phyloP scores from a whole-genome alignment of 2,888 invertebrate genomes.

The Calameuta pallipes region DNA sequence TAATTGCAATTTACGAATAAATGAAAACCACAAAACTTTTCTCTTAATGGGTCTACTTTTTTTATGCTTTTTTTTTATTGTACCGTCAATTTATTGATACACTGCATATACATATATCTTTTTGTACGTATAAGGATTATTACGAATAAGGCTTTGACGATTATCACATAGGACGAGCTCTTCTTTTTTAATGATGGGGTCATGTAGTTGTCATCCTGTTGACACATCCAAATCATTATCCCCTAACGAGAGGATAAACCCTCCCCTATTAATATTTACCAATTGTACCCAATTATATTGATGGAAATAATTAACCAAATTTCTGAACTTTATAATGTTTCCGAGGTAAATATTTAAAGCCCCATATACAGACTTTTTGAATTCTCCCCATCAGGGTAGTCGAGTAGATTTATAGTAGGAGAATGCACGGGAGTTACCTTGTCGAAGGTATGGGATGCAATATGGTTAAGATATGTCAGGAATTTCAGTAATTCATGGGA shows the following conservation, averaged over 20 bases:
- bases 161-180: no score
- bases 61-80: background rate
- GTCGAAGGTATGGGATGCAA: background rate
- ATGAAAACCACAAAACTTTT: background rate
- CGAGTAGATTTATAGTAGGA: background rate
- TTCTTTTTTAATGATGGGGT: background rate
- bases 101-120: background rate
- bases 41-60: background rate
- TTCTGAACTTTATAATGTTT: background rate
- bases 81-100: background rate
- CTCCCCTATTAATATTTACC: no score
- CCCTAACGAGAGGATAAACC: background rate
- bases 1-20: background rate
- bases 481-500: background rate
- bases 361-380: background rate
- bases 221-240: background rate
- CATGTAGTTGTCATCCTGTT: background rate
- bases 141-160: background rate
- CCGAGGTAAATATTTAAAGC: background rate
- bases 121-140: background rate
- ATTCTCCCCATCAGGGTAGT: background rate
- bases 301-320: background rate
- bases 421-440: background rate
- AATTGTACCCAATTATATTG: background rate
- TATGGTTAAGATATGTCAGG: background rate